Percentiles rank a stretch among this genome's conserved stretches.
phyloP scores from a whole-genome alignment of 2,797 vertebrate genomes.

The Pagetopsis macropterus region DNA sequence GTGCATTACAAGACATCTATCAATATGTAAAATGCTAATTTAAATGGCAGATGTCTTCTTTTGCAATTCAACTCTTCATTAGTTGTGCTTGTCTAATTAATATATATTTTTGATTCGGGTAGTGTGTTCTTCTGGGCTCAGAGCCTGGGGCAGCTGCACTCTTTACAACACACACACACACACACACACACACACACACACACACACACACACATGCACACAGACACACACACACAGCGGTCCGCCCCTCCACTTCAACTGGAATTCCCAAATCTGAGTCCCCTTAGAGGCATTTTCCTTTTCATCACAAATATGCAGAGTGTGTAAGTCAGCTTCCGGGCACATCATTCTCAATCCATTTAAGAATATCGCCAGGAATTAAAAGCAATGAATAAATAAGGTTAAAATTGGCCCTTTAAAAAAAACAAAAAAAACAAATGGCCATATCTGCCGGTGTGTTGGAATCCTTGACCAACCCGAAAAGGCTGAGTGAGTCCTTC shows the following conservation, averaged over 20 bases:
- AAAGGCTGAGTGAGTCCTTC: not conserved
- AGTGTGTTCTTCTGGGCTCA: constrained; percentile 48
- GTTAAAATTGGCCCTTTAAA: not conserved
- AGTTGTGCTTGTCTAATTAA: constrained; percentile 36
- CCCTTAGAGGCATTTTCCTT: constrained; percentile 29
- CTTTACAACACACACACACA: constrained; percentile 7
- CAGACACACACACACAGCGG: not conserved
- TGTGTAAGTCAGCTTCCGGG: not conserved
- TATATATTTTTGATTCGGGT: constrained; percentile 36
- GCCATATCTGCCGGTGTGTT: not conserved
- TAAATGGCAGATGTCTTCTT: constrained; percentile 53
- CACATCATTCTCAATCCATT: not conserved
- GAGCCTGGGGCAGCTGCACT: constrained; percentile 63
- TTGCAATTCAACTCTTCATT: constrained; percentile 41
- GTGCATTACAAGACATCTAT: too few relatives aligned
- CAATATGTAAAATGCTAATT: not conserved
- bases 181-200: constrained; percentile 1
- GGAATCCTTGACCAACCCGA: not conserved
- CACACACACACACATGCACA: not conserved
- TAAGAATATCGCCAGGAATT: not conserved
- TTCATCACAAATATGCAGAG: constrained; percentile 20
- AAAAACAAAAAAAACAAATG: not conserved
- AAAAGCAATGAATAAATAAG: not conserved
- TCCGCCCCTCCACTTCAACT: constrained; percentile 9
- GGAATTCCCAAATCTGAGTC: constrained; percentile 37